phyloP scores from a whole-genome alignment of 1,140 invertebrate species.

The Drosophila kepulauana region DNA sequence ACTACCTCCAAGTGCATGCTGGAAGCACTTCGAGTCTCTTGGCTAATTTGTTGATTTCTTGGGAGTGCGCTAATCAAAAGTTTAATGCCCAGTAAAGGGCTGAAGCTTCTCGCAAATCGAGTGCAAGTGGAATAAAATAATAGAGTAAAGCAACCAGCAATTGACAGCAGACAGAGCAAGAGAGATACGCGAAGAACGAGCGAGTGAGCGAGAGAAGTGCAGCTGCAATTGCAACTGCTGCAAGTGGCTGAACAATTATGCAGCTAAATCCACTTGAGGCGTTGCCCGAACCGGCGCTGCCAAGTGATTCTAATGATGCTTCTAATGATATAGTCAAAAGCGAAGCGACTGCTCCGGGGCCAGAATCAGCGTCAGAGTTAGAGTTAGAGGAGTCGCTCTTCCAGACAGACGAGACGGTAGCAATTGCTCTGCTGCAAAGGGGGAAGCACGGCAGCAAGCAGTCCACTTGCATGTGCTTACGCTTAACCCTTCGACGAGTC shows the following conservation, averaged over 20 bases:
- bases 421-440: conserved; percentile 28
- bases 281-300: conserved; percentile 77
- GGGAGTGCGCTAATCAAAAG: conserved; percentile 75
- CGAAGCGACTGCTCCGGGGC: conserved; percentile 51
- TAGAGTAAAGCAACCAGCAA: conserved; percentile 64
- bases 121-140: conserved; percentile 46
- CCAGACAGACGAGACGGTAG: conserved; percentile 45
- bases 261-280: conserved; percentile 78
- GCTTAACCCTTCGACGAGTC: conserved; percentile 18
- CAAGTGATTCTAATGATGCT: conserved; percentile 83
- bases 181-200: neutral
- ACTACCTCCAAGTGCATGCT: conserved; percentile 30
- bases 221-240: conserved; percentile 8
- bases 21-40: conserved; percentile 33
- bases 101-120: neutral
- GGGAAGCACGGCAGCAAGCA: neutral
- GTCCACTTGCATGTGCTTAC: conserved; percentile 42
- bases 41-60: conserved; percentile 66
- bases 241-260: conserved; percentile 64
- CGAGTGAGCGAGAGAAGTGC: neutral
- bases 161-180: conserved; percentile 47
- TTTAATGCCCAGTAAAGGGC: conserved; percentile 62
- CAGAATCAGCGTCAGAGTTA: conserved; percentile 3
- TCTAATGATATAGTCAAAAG: conserved; percentile 83
- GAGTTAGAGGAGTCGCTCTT: conserved; percentile 25